Conservation (phyloP, 2,888 invertebrate species). For the Ferdinandea cuprea region DNA sequence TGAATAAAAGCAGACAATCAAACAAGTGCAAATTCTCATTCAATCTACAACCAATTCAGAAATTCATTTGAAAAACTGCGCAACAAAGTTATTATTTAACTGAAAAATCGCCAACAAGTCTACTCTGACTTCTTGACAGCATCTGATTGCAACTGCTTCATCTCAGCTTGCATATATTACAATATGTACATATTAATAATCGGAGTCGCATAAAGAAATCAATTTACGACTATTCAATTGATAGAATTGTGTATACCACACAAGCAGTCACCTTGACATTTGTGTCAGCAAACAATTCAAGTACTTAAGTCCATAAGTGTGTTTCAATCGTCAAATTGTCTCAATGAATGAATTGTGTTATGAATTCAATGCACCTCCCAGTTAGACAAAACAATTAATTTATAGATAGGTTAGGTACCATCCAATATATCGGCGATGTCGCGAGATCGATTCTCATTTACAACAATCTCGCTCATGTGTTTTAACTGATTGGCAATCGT, state of each 20-base stretch:
- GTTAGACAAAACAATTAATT: slow-evolving; percentile 28
- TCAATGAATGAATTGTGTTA: slow-evolving; percentile 32
- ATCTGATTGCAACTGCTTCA: slow-evolving; percentile 23
- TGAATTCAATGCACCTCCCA: slow-evolving; percentile 48
- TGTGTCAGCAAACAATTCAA: slow-evolving; percentile 22
- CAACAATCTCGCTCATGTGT: slow-evolving; percentile 19
- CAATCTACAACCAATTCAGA: neutral
- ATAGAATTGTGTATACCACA: slow-evolving; percentile 16
- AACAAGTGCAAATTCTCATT: too few species aligned
- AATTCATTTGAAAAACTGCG: neutral
- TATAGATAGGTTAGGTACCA: slow-evolving; percentile 46
- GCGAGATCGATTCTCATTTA: neutral
- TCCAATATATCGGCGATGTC: neutral
- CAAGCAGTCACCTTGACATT: slow-evolving; percentile 54
- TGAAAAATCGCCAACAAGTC: slow-evolving; percentile 13
- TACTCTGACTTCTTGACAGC: slow-evolving; percentile 10
- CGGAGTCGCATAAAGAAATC: slow-evolving; percentile 37
- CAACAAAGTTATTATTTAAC: neutral
- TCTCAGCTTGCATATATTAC: slow-evolving; percentile 33
- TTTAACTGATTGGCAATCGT: slow-evolving; percentile 39
- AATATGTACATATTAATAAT: slow-evolving; percentile 38
- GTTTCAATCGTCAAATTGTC: slow-evolving; percentile 29
- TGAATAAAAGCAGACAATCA: too few species aligned
- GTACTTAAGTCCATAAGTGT: slow-evolving; percentile 2
- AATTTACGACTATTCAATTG: slow-evolving; percentile 11